Evolutionary conservation across 2,113 vertebrate species (phyloP).

Genomic region (Abramis brama): DNA sequence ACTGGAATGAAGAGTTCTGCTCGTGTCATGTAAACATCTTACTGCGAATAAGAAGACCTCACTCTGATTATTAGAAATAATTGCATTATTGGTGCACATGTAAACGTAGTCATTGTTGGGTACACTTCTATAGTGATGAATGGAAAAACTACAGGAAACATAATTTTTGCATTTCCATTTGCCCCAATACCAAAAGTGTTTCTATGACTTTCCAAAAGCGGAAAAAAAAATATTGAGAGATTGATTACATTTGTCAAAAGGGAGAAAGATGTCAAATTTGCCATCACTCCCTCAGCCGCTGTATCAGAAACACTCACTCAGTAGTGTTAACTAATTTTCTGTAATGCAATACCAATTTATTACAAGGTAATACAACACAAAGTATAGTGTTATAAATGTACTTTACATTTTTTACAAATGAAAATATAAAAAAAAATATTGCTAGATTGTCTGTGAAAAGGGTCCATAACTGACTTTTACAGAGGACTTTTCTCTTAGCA

Average conservation of each 20-base stretch:
- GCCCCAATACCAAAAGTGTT: neutral
- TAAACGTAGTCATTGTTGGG: neutral
- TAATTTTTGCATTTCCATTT: neutral
- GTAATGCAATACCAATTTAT: neutral
- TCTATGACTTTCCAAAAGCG: neutral
- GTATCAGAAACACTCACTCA: too few species aligned
- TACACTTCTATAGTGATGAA: neutral
- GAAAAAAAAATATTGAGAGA: neutral
- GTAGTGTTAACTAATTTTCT: too few species aligned
- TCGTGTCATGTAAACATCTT: too few species aligned
- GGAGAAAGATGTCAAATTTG: neutral
- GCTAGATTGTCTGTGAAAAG: neutral
- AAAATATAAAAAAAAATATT: neutral
- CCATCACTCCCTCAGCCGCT: neutral
- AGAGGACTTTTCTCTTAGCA: neutral
- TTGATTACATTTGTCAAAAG: neutral
- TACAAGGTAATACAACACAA: neutral
- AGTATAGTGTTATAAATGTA: neutral
- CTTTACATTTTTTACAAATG: too few species aligned
- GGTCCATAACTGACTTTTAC: neutral
- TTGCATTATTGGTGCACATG: too few species aligned
- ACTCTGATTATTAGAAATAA: too few species aligned
- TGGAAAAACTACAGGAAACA: neutral
- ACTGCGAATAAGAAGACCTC: too few species aligned
- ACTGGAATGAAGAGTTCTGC: too few species aligned